Evolutionary conservation across 2,113 vertebrate genomes (phyloP).

Genomic region (Heloderma charlesbogerti): DNA sequence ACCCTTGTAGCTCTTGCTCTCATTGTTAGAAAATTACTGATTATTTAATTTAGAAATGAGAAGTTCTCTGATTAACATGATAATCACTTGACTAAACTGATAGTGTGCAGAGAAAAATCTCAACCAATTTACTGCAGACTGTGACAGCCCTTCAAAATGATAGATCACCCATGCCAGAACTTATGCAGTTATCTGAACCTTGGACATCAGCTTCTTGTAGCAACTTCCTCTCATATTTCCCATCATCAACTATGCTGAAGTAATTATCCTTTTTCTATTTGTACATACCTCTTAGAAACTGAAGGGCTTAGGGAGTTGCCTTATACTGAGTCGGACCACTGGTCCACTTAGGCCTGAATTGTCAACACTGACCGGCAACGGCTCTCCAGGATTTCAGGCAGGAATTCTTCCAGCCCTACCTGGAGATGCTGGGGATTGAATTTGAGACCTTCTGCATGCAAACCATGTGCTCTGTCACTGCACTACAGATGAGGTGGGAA

Average conservation of each 20-base stretch:
- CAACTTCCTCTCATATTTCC: not conserved
- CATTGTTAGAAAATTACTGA: not conserved
- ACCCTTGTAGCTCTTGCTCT: not conserved
- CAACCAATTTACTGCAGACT: not conserved
- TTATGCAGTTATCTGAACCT: not conserved
- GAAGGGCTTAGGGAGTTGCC: not conserved
- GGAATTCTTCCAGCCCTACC: too few species aligned
- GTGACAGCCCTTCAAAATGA: not conserved
- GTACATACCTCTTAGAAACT: not conserved
- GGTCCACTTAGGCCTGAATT: too few species aligned
- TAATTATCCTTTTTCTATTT: not conserved
- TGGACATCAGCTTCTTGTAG: not conserved
- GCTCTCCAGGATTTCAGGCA: too few species aligned
- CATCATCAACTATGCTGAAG: not conserved
- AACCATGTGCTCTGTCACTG: too few species aligned
- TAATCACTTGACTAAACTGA: not conserved
- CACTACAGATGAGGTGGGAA: not conserved
- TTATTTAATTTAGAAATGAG: not conserved
- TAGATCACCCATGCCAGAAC: not conserved
- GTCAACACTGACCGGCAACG: too few species aligned
- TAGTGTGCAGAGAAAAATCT: not conserved
- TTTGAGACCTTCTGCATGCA: too few species aligned
- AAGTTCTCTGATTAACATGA: not conserved
- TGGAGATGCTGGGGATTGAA: too few species aligned
- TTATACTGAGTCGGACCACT: too few species aligned